phyloP scores from a whole-genome alignment of 53 echinoderm and acorn worm genomes.

The Holothuria scabra region DNA sequence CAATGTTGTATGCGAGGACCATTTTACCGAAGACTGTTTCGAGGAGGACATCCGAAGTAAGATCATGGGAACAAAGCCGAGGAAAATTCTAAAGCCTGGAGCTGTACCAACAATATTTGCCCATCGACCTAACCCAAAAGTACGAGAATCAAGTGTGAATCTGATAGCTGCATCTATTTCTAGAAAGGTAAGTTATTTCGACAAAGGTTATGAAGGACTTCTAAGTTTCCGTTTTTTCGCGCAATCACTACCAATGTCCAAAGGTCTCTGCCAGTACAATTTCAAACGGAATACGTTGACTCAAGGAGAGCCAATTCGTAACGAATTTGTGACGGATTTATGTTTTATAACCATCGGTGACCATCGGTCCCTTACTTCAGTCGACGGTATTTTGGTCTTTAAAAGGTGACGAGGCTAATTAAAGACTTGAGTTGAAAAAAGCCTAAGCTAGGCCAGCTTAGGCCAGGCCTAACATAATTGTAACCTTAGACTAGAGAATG shows the following conservation, averaged over 20 bases:
- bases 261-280: too few relatives aligned
- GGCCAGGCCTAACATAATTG: too few relatives aligned
- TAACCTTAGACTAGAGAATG: too few relatives aligned
- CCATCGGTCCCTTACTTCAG: too few relatives aligned
- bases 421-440: too few relatives aligned
- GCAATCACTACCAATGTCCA: neutral
- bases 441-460: too few relatives aligned
- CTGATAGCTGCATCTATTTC: neutral
- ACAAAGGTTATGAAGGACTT: neutral
- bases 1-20: constrained; percentile 6
- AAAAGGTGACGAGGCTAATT: too few relatives aligned
- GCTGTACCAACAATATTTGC: neutral
- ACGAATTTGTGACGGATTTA: too few relatives aligned
- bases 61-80: neutral
- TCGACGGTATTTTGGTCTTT: too few relatives aligned
- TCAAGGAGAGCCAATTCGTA: too few relatives aligned
- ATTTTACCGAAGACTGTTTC: neutral
- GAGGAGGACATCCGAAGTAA: constrained; percentile 8
- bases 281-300: too few relatives aligned
- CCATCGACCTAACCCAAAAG: neutral
- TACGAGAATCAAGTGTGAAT: neutral
- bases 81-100: neutral
- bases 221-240: neutral
- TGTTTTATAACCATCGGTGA: too few relatives aligned
- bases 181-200: neutral